Evolutionary conservation across 2,888 invertebrate species (phyloP), one percentile per base, ranked within the genome.

Genomic region (Diaphora mendica): DNA sequence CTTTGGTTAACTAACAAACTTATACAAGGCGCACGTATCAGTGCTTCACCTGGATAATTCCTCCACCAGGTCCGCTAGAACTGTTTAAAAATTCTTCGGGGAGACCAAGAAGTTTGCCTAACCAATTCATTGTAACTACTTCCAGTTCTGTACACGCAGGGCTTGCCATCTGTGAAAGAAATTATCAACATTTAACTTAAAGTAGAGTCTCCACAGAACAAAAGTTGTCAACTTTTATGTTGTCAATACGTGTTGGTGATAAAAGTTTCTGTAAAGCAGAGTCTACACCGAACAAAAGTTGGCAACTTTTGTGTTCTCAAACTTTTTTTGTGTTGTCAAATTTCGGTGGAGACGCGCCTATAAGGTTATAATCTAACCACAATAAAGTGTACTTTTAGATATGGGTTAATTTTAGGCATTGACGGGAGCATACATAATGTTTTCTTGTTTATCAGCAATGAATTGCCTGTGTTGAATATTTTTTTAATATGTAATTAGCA

Each of bases 141-240:
- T 99, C 99, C 42, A 99, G 96, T 92, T 99, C 99, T 0, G 99
- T 99, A 89, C 98, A 99, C 0, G 98, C 98, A 0, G 98, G 98
- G 87, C 98, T 97, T 42, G 98, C 96, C 79, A 97, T 97, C 98
- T 98, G 66, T 87, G 87, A 81, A 48, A 68, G 30, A 68, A 39
- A 35, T 59, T 3, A n/a, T 1, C 30, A 42, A 20, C 26, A 51
- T 42, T 26, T 30, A 30, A 1, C 3, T 30, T 30, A 2, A 26
- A 4, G 33, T 33, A 3, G 33, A n/a, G n/a, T n/a, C n/a, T n/a
- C n/a, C n/a, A n/a, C n/a, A n/a, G n/a, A n/a, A n/a, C n/a, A n/a
- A n/a, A n/a, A n/a, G n/a, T n/a, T n/a, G n/a, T n/a, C n/a, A n/a
- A n/a, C n/a, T n/a, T n/a, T n/a, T n/a, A n/a, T n/a, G n/a, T n/a